These are phyloP conservation scores for Mirounga angustirostris DNA, from an alignment of 2,113 vertebrate genomes.

Conservation along the genomic window DNA sequence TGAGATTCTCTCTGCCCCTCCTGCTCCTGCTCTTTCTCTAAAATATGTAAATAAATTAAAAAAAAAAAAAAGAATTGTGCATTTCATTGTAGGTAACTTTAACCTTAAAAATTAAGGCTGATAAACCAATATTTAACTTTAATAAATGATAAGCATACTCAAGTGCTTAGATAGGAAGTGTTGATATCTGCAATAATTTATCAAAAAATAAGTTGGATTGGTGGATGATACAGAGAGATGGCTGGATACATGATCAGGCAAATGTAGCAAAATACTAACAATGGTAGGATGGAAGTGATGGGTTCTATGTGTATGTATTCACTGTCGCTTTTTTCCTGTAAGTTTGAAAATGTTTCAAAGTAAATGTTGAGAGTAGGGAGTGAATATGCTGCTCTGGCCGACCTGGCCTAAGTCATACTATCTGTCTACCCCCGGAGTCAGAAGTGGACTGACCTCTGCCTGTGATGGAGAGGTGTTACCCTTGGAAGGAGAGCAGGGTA, in stretches of 20 bases:
- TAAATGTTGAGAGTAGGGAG: neutral
- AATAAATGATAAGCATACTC: neutral
- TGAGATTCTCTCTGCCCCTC: neutral
- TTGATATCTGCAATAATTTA: neutral
- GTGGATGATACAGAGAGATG: neutral
- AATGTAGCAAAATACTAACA: neutral
- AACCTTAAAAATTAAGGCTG: conserved; percentile 9
- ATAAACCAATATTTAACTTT: neutral
- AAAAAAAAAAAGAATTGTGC: neutral
- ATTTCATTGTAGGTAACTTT: conserved; percentile 38
- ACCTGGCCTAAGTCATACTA: neutral
- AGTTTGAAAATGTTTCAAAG: neutral
- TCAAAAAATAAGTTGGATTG: neutral
- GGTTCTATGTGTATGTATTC: neutral
- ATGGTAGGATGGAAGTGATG: neutral
- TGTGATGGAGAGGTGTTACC: neutral
- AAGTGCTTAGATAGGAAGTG: neutral
- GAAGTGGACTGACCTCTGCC: neutral
- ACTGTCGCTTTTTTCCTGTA: neutral
- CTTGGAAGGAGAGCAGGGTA: neutral
- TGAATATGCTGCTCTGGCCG: neutral
- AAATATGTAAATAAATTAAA: neutral
- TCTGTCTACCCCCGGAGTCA: neutral
- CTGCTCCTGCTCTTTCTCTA: neutral
- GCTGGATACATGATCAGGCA: neutral